Evolutionary conservation across 2,797 vertebrate genomes (phyloP), one percentile per base, ranked within the genome.

Genomic region (Myotis myotis): DNA sequence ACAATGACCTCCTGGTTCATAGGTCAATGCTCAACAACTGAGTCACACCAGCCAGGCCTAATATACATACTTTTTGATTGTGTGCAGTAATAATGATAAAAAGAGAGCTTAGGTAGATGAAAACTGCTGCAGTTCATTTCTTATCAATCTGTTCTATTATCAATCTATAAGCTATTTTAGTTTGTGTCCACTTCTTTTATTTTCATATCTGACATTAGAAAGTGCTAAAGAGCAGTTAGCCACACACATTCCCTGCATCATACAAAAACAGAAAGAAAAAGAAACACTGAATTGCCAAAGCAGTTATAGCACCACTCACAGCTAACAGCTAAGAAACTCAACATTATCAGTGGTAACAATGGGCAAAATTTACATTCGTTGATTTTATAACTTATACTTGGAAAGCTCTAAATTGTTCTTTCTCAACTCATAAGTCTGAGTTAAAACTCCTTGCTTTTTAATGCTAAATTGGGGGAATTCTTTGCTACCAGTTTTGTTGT

Each of bases 291-390:
- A 70, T 41, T 66, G 12, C 49, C 44, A 72, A 89, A 76, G 17
- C 57, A 66, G 1, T 72, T 49, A 33, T 22, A 60, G 79, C 19
- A 22, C 53, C 30, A 36, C 22, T 88, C n/a, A 47, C 2, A 51
- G 82, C 38, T 86, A 53, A 93, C 2, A 51, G 82, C 38, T 86
- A 53, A 93, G 47, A 93, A 60, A 81, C 19, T 85, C 68, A 80
- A 55, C 12, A n/a, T 13, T 88, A 55, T 88, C n/a, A 84, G 4
- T 10, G 72, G 25, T 66, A 36, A 66, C 17, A 53, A 30, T 55
- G 47, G 10, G 3, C 7, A 70, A 57, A 80, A 30, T 55, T 94
- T 87, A 53, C 23, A 41, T 36, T 44, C 9, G 10, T 38, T 87
- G 17, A 91, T 86, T 90, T 95, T 72, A 68, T 66, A 72, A 51